These are phyloP conservation scores for Dryobates pubescens DNA, from an alignment of 2,797 vertebrate species.

Conservation along the genomic window DNA sequence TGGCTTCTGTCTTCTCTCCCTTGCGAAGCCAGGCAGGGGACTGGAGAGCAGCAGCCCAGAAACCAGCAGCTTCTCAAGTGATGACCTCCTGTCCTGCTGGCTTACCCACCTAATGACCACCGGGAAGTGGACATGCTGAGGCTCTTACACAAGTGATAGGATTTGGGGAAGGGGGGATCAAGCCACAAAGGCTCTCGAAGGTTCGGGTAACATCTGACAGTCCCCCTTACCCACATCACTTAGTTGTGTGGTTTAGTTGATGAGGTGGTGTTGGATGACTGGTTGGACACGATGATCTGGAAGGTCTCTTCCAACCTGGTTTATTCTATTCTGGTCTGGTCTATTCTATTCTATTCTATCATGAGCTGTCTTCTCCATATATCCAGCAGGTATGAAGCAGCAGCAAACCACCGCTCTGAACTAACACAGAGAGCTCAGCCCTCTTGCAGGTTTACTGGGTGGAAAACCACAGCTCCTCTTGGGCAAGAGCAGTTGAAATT, in stretches of 20 bases:
- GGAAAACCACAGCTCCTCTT: neutral
- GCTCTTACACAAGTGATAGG: rapidly evolving
- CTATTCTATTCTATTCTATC: too few species aligned
- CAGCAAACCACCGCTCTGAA: rapidly evolving
- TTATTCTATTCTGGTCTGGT: too few species aligned
- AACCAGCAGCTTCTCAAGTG: neutral
- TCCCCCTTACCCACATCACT: neutral
- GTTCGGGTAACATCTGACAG: neutral
- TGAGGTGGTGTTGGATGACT: too few species aligned
- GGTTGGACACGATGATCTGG: too few species aligned
- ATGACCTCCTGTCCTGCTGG: neutral
- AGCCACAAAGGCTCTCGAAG: neutral
- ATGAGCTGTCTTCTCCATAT: neutral
- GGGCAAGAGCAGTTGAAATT: neutral
- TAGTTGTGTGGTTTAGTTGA: too few species aligned
- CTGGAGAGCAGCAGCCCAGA: neutral
- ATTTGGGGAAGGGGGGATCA: neutral
- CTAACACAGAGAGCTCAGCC: neutral
- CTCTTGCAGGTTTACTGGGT: neutral
- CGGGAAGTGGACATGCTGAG: neutral
- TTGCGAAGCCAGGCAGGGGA: neutral
- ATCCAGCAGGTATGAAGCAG: neutral
- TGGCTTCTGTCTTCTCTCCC: conserved; percentile 22
- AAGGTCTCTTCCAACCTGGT: too few species aligned
- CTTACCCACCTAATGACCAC: rapidly evolving